Evolutionary conservation across 2,113 vertebrate genomes (phyloP).

Genomic region (Melospiza melodia): DNA sequence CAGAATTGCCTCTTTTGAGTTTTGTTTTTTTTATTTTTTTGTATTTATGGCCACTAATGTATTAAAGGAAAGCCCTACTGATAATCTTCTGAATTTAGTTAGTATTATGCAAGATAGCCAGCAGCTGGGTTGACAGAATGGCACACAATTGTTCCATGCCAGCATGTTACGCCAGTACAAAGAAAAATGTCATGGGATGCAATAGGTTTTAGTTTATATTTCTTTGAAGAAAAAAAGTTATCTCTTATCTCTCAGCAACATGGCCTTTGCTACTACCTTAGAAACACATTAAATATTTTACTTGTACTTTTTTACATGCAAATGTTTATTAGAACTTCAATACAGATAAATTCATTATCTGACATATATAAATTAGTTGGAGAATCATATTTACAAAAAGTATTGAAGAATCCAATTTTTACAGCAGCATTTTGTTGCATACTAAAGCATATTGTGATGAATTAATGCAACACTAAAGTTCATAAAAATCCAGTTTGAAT

Average conservation of each 20-base stretch:
- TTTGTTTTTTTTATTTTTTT: background rate
- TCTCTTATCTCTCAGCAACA: background rate
- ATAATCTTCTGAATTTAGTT: background rate
- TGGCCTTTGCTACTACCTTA: background rate
- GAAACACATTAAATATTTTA: background rate
- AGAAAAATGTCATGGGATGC: background rate
- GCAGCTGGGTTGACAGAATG: background rate
- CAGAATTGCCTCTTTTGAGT: no score
- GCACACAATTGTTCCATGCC: background rate
- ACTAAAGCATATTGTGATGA: background rate
- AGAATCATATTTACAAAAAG: background rate
- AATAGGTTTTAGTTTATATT: background rate
- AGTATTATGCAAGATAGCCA: background rate
- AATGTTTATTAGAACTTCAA: background rate
- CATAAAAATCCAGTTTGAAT: background rate
- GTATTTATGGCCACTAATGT: background rate
- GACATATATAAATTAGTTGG: background rate
- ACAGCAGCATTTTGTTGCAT: background rate
- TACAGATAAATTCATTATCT: background rate
- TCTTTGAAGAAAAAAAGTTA: background rate
- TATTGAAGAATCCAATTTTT: background rate
- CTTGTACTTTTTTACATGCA: background rate
- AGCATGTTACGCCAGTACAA: background rate
- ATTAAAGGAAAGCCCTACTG: background rate
- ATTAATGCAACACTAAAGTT: background rate